phyloP scores from a whole-genome alignment of 2,888 invertebrate species.

The Ecliptopera silaceata region DNA sequence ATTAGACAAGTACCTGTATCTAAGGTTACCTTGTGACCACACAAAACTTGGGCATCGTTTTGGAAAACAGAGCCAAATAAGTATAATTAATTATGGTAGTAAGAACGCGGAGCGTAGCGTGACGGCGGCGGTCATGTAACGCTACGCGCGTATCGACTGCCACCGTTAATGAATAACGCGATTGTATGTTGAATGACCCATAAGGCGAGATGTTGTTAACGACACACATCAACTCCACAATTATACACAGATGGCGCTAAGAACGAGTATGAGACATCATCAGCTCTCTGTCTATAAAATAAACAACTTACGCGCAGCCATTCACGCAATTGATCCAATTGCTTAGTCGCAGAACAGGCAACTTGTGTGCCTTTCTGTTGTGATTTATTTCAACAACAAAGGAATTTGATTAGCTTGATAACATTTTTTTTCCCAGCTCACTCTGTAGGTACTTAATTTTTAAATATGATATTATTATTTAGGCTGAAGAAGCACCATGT shows the following conservation, averaged over 20 bases:
- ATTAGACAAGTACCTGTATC: too few species aligned
- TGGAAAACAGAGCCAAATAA: not conserved
- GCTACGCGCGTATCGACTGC: not conserved
- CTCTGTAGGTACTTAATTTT: too few species aligned
- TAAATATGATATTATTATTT: too few species aligned
- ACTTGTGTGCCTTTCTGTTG: not conserved
- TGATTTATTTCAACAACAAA: not conserved
- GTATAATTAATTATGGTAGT: not conserved
- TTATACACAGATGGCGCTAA: not conserved
- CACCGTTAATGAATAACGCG: not conserved
- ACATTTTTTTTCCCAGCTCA: too few species aligned
- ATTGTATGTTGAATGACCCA: not conserved
- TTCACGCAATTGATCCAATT: not conserved
- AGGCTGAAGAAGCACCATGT: too few species aligned
- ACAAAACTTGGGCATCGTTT: too few species aligned
- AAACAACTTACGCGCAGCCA: not conserved
- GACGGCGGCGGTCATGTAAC: not conserved
- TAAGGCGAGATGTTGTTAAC: not conserved
- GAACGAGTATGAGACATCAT: not conserved
- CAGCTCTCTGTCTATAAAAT: not conserved
- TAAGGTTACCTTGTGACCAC: too few species aligned
- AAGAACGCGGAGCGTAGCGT: not conserved
- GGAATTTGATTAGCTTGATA: too few species aligned
- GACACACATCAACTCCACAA: not conserved
- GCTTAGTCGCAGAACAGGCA: not conserved